Evolutionary conservation across 2,888 invertebrate species (phyloP).

Genomic region (Cyaniris semiargus): DNA sequence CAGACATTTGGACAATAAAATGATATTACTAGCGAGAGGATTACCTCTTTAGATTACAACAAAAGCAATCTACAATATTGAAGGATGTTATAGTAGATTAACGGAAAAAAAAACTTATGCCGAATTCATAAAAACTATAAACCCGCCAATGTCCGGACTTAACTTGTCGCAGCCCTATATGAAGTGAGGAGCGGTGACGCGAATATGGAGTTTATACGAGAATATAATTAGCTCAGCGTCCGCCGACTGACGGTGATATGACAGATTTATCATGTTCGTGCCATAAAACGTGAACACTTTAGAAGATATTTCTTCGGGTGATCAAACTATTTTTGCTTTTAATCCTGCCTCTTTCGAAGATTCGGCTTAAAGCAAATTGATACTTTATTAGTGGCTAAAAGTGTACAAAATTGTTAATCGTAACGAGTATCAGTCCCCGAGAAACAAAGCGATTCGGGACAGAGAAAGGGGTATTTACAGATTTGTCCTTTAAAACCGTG

Average conservation of each 20-base stretch:
- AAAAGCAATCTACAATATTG: too few relatives aligned
- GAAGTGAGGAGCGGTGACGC: background rate
- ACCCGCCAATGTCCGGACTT: background rate
- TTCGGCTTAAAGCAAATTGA: too few relatives aligned
- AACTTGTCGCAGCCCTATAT: background rate
- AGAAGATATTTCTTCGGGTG: background rate
- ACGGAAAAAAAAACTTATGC: too few relatives aligned
- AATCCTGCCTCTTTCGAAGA: background rate
- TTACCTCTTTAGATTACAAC: too few relatives aligned
- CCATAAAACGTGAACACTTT: background rate
- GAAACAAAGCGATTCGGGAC: background rate
- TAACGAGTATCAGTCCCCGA: background rate
- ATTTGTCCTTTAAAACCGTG: background rate
- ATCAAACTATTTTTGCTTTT: background rate
- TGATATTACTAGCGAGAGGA: too few relatives aligned
- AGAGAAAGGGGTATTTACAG: background rate
- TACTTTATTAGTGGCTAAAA: too few relatives aligned
- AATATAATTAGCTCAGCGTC: conserved; percentile 22
- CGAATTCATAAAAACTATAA: too few relatives aligned
- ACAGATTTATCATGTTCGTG: background rate
- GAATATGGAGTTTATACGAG: conserved; percentile 8
- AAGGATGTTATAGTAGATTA: too few relatives aligned
- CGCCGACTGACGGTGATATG: conserved; percentile 15
- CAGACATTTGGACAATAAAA: background rate
- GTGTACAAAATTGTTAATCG: too few relatives aligned